These are phyloP conservation scores for Cheilosia vulpina DNA, from an alignment of 2,888 invertebrate genomes.

Conservation along the genomic window DNA sequence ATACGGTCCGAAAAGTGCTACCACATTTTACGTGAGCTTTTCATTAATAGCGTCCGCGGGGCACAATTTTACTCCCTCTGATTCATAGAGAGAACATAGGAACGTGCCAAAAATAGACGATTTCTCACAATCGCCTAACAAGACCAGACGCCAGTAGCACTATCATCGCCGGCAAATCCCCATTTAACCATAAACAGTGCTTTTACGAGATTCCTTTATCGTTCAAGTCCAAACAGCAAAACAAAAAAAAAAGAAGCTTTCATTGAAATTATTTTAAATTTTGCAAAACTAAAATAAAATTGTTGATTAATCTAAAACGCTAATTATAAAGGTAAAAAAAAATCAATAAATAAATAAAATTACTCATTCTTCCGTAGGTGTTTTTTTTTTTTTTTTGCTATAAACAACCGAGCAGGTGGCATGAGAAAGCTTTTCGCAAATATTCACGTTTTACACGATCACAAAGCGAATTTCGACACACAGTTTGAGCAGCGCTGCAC, in stretches of 20 bases:
- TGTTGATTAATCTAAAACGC: constrained; percentile 48
- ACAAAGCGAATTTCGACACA: background rate
- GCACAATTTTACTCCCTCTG: constrained; percentile 62
- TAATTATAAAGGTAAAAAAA: constrained; percentile 58
- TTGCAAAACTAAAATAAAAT: constrained; percentile 28
- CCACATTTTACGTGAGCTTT: constrained; percentile 63
- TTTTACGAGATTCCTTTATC: constrained; percentile 27
- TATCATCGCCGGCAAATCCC: constrained; percentile 40
- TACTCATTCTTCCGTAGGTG: constrained; percentile 52
- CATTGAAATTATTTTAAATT: constrained; percentile 24
- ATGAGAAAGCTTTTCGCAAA: constrained; percentile 49
- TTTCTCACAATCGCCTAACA: constrained; percentile 68
- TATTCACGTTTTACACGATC: constrained; percentile 31
- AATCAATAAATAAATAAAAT: constrained; percentile 48
- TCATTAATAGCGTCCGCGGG: constrained; percentile 69
- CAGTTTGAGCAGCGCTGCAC: constrained; percentile 50
- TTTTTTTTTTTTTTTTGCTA: constrained; percentile 17
- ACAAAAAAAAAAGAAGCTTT: background rate
- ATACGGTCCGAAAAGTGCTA: constrained; percentile 45
- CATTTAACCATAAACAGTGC: constrained; percentile 19
- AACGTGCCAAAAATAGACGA: constrained; percentile 71
- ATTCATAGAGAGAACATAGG: constrained; percentile 65
- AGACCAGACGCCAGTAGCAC: constrained; percentile 55
- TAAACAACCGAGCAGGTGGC: constrained; percentile 72
- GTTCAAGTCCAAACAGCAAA: background rate